Evolutionary conservation across 2,113 vertebrate species (phyloP).

Genomic region (Pelvicachromis taeniatus): DNA sequence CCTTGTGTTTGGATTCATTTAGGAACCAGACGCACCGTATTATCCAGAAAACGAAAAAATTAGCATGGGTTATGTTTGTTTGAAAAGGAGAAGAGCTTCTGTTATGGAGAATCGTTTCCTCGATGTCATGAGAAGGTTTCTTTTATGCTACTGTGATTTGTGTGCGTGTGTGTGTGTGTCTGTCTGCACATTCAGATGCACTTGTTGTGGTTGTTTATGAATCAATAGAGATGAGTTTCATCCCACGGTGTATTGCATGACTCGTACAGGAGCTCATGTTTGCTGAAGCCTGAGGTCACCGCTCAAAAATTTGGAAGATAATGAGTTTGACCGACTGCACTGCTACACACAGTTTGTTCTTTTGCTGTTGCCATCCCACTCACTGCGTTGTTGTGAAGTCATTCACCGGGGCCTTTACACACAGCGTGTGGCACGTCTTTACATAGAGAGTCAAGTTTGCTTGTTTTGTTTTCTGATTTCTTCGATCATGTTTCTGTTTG

Average conservation of each 20-base stretch:
- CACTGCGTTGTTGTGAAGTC: background rate
- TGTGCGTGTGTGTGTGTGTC: background rate
- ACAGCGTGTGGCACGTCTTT: background rate
- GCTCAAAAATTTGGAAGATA: conserved; percentile 3
- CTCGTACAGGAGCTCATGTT: background rate
- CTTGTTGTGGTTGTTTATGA: background rate
- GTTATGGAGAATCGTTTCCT: background rate
- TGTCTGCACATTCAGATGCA: background rate
- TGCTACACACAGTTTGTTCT: conserved; percentile 1
- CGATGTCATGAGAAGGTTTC: background rate
- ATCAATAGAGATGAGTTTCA: background rate
- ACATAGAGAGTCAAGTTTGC: background rate
- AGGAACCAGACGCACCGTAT: background rate
- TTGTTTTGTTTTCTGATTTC: background rate
- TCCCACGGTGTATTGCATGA: background rate
- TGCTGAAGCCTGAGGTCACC: background rate
- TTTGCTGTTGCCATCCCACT: background rate
- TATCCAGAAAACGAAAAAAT: background rate
- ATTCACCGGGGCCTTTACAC: background rate
- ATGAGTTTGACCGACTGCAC: background rate
- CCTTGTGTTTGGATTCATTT: background rate
- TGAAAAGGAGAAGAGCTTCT: background rate
- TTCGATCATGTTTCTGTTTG: background rate
- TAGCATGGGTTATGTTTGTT: background rate
- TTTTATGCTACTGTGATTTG: background rate